Base-by-base conservation (phyloP, 2,888 invertebrate genomes). In the Himalopsyche tibetana region DNA sequence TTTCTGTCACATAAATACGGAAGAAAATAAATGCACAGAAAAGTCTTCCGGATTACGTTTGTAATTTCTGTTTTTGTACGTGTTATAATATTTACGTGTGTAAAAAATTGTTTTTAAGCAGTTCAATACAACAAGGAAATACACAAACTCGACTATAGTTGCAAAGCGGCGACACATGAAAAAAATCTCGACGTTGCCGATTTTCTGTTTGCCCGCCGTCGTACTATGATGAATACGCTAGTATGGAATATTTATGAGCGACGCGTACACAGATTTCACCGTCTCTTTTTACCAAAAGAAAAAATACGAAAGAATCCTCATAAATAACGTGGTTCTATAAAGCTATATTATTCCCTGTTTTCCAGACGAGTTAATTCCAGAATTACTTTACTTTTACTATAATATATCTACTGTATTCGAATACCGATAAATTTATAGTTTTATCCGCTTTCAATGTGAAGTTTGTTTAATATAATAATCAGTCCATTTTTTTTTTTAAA, bases 191-290 rank as follows among this genome's bases (percentile, higher is more conserved):
- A 19, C 8, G 63, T 63, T 63, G 63, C 63, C 63, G 19, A 28
- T 19, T 63, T 63, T 63, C 63, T 19, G 8, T 63, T 28, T n/a
- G 63, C 28, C 63, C 28, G 11, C 63, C 19, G 63, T 19, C n/a
- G 63, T 19, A 74, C 36, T 74, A 74, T 74, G 74, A 74, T 74
- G 74, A 74, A 74, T 63, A n/a, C 74, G 19, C 19, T n/a, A 63
- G 28, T 63, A 74, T 74, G 74, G 28, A 74, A 74, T 74, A 74
- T 74, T 74, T 74, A 74, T 74, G 74, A 74, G 36, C 36, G 28
- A 5, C 36, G 74, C 28, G 74, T 74, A 74, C 38, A 74, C 36
- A 74, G 38, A 74, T 74, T 74, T 74, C n/a, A 19, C 36, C 38
- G 11, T 36, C 74, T 38, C 38, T 6, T 74, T 74, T 28, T 15